These are phyloP conservation scores for Ancistrus triradiatus DNA, from an alignment of 2,113 vertebrate species.

Conservation along the genomic window DNA sequence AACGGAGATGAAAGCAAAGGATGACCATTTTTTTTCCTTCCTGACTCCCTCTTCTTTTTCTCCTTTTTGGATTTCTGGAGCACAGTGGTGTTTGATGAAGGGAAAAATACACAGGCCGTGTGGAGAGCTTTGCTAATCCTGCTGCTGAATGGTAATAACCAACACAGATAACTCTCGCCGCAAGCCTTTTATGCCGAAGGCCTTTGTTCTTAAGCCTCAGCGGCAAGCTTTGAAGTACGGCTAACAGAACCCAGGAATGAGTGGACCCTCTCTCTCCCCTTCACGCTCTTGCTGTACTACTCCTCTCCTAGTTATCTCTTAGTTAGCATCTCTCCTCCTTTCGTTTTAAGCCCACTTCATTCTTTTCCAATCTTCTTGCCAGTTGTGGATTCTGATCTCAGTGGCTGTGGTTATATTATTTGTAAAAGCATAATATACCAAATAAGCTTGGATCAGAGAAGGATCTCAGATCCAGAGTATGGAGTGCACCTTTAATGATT, in stretches of 20 bases:
- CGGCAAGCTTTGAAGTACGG: constrained; percentile 80
- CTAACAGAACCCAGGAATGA: constrained; percentile 60
- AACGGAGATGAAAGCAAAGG: constrained; percentile 42
- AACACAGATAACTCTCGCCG: constrained; percentile 70
- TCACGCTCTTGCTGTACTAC: constrained; percentile 27
- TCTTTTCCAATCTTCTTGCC: constrained; percentile 74
- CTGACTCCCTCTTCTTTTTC: constrained; percentile 41
- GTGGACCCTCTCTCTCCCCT: constrained; percentile 40
- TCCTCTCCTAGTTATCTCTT: constrained; percentile 13
- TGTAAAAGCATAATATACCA: constrained; percentile 58
- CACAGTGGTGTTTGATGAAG: constrained; percentile 58
- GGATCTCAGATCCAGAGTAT: too few species aligned
- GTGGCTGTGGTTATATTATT: constrained; percentile 69
- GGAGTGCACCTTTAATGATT: too few species aligned
- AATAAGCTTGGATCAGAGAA: too few species aligned
- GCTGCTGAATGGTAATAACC: constrained; percentile 66
- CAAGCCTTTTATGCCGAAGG: constrained; percentile 71
- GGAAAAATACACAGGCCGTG: constrained; percentile 59
- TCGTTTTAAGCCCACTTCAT: constrained; percentile 46
- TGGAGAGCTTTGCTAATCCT: constrained; percentile 58
- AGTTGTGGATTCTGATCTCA: constrained; percentile 81
- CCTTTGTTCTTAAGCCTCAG: constrained; percentile 76
- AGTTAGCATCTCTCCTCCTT: not conserved
- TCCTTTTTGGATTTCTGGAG: constrained; percentile 46
- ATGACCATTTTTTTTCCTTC: constrained; percentile 16